Base-by-base conservation (phyloP, 2,888 invertebrate species). In the Steromphala cineraria region DNA sequence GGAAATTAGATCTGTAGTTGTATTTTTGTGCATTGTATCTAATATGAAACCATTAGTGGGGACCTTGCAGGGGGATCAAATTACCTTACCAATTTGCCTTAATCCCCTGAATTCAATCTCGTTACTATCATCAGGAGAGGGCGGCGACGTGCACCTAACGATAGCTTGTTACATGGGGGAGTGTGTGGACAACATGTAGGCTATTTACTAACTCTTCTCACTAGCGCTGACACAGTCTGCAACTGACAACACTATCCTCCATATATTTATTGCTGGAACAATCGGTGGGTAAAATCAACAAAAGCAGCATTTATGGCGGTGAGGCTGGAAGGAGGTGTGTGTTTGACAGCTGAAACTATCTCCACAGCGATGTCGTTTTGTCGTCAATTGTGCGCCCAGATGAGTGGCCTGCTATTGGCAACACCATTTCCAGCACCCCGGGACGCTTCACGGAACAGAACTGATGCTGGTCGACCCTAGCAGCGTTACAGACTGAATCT, bases 211-310 rank as follows among this genome's bases (percentile, higher is more conserved):
- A 31, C 71, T 36, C 31, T n/a, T n/a, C 71, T 71, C 71, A 19
- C n/a, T 71, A 36, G 19, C 10, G 71, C 36, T 36, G 40, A 17
- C 53, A 17, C 53, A 28, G 55, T 40, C 53, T 76, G 76, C 15
- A 24, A 24, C 55, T 76, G 76, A 76, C 76, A 76, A 76, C 53
- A 31, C 31, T 31, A 53, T 53, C 76, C 55, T 55, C 55, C 55
- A 67, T 67, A 67, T 78, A 78, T 79, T 74, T 79, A 79, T 79
- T 79, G 75, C 55, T 74, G n/a, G 55, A 52, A 71, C 28, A 79
- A 79, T 74, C 24, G 55, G 28, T 75, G 75, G 21, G 79, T 75
- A 79, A 79, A 79, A 79, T 40, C 55, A 79, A 79, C 79, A 79
- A 79, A 75, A 55, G 55, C 76, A 21, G 31, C 53, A 55, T 36